Conservation (phyloP, 1,140 invertebrate genomes). For the Brachionus koreanus region DNA sequence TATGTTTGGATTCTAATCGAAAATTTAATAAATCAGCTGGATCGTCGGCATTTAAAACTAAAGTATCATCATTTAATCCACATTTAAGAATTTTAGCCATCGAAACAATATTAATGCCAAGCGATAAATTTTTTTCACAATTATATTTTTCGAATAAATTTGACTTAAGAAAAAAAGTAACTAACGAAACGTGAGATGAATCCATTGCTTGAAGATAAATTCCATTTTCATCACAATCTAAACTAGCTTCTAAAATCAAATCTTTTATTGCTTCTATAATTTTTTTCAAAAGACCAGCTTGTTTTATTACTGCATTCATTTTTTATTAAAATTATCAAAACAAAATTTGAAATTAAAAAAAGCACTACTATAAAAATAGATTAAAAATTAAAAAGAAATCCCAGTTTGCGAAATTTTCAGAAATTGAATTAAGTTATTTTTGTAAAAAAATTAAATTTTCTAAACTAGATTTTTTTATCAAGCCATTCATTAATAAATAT, state of each 20-base stretch:
- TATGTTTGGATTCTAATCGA: constrained; percentile 78
- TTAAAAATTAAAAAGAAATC: too few species aligned
- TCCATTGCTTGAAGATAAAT: constrained; percentile 95
- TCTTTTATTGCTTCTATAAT: constrained; percentile 98
- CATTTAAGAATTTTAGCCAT: constrained; percentile 97
- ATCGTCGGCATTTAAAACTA: constrained; percentile 91
- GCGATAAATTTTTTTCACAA: constrained; percentile 93
- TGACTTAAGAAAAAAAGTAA: constrained; percentile 81
- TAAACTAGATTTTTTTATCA: not conserved
- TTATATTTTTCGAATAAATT: constrained; percentile 97
- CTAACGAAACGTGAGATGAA: constrained; percentile 94
- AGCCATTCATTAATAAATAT: too few species aligned
- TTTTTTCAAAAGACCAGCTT: constrained; percentile 88
- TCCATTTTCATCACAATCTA: constrained; percentile 93
- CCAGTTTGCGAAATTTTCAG: too few species aligned
- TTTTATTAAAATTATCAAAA: not conserved
- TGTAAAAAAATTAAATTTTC: too few species aligned
- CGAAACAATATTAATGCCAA: constrained; percentile 91
- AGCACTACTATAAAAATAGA: too few species aligned
- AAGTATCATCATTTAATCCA: constrained; percentile 85
- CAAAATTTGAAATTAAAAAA: too few species aligned
- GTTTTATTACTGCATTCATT: constrained; percentile 66
- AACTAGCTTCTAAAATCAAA: constrained; percentile 90
- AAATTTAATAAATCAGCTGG: constrained; percentile 91
- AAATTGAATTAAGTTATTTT: too few species aligned